Evolutionary conservation across 2,113 vertebrate species (phyloP).

Genomic region (pig (Sus scrofa)): T2T-Sscrofa CM000815.6:29195501-29196000

Average conservation of each 20-base stretch:
- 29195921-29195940: background rate
- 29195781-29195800: background rate
- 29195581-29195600: no score
- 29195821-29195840: background rate
- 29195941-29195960: background rate
- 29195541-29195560: no score
- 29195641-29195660: no score
- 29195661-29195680: no score
- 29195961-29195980: background rate
- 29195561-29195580: no score
- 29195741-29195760: background rate
- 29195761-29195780: background rate
- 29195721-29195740: background rate
- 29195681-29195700: background rate
- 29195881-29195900: background rate
- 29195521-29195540: background rate
- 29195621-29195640: no score
- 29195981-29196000: background rate
- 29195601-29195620: no score
- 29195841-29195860: background rate
- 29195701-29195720: background rate
- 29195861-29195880: background rate
- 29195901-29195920: background rate
- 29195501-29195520: background rate
- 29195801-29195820: background rate